Base-by-base conservation (phyloP, 2,797 vertebrate species). In the Phaenicophaeus curvirostris region DNA sequence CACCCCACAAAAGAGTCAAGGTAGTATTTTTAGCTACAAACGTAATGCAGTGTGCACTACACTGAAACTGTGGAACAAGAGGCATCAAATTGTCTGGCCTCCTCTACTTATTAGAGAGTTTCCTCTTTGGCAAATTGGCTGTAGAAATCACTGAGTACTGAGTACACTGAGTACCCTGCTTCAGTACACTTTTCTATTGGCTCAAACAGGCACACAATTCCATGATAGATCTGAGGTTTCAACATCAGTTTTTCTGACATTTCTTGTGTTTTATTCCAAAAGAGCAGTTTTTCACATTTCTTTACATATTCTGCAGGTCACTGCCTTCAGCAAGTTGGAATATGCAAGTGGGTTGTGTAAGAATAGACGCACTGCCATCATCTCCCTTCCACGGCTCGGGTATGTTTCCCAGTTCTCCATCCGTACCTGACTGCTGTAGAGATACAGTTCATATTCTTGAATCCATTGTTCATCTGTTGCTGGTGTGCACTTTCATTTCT, bases 381-480 rank as follows among this genome's bases (percentile, higher is more conserved):
- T 9, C 46, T 24, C 74, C 31, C 35, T 76, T 33, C 25, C 5
- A 1, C 62, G 57, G 23, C 28, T 67, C 0, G 0, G 46, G 20
- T 50, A 21, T 6, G n/a, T 15, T 28, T 82, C 54, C 42, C 59
- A 21, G 35, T 10, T 89, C 42, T 69, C 80, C 55, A 77, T 59
- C 20, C 67, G 8, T 24, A 59, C 21, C 85, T 63, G 77, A 19
- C 39, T 67, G 48, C 30, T 0, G 0, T 14, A 53, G 71, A 94
- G 57, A 68, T 48, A n/a, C 0, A 0, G 44, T 31, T 93, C 13
- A 7, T 63, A 23, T 35, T 79, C 88, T 74, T 76, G 80, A 85
- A 71, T 88, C 73, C 46, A 28, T 61, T 78, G 54, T 84, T 94
- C 80, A 59, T 90, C 55, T 91, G 37, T 90, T 93, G 91, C 55